Evolutionary conservation across 2,888 invertebrate species (phyloP), one percentile per base, ranked within the genome.

Genomic region (Atrina japonica): DNA sequence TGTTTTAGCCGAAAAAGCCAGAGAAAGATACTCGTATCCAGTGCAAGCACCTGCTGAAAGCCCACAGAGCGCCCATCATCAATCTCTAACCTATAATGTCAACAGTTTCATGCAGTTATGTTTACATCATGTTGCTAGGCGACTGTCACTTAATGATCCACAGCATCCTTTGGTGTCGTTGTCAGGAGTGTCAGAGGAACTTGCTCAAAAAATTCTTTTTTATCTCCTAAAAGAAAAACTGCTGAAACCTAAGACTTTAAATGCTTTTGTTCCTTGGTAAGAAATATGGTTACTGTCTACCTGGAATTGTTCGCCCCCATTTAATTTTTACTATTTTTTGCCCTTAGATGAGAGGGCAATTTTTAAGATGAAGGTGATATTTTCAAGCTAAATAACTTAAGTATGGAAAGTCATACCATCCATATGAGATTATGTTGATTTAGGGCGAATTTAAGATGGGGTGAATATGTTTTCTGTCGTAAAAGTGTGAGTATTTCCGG

Each of bases 211-310:
- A 45, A 75, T 89, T 6, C 58, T 89, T 1, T 66, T 76, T 0
- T 79, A 85, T 65, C 82, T 89, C 16, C 72, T 87, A 61, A 85
- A 85, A 55, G 84, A 88, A 55, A 82, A 83, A 68, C 76, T 84
- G 53, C 82, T 89, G 29, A 85, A 82, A 59, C 84, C 84, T 0
- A 87, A 85, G 55, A 85, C 84, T n/a, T 77, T 89, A 21, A 83
- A 85, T 43, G 80, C 82, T 7, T 88, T 89, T 76, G 76, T 88
- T 47, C 85, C 88, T n/a, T 86, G 88, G 89, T 88, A 73, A 72
- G 78, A 53, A 35, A n/a, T 40, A 18, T 50, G 14, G 25, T 43
- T 14, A 30, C 9, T n/a, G 11, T 41, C 14, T 58, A 58, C 14
- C 25, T 30, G 3, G 11, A 30, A 14, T 41, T 30, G n/a, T 35